Evolutionary conservation across 2,113 vertebrate genomes (phyloP), one percentile per base, ranked within the genome.

Genomic region (Thryonomys swinderianus): DNA sequence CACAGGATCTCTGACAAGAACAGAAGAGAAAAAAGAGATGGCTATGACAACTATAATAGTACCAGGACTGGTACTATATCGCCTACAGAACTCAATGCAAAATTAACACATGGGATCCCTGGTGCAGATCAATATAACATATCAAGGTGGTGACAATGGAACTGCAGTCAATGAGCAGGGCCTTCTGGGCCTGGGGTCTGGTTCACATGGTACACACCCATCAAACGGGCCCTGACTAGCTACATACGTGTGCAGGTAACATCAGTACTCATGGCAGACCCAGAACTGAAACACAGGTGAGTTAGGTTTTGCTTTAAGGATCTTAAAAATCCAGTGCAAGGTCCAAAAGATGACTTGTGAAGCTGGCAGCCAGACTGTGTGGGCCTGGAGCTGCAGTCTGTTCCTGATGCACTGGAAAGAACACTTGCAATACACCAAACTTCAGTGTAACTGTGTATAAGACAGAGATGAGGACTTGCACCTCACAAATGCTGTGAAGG

Each of bases 201-300:
- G 23, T 23, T 17, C 30, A 42, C 55, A 14, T 14, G 23, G 16
- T 30, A 4, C 11, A 73, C 10, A 30, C 7, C 53, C 59, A 3
- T 42, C 57, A 84, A 78, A 23, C 2, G 69, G 51, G 59, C 27
- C 69, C 69, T 55, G 23, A 45, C 40, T 14, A 51, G 23, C n/a
- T 37, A 2, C 9, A 42, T 37, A 2, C 9, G n/a, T 79, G 62
- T 57, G 48, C 48, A 30, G 55, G 61, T 61, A 64, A 66, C 18
- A 48, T 23, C 42, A 18, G 1, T n/a, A 45, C 5, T 51, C 81
- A 51, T 12, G n/a, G n/a, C 0, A 80, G 27, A 69, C 82, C 13
- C 16, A 78, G 45, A 94, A 80, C 23, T 53, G 48, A 64, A 62
- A 80, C 6, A 27, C 8, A 51, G 76, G 12, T 84, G 82, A 51